Conservation (phyloP, 2,888 invertebrate species). For the Meliscaeva auricollis region DNA sequence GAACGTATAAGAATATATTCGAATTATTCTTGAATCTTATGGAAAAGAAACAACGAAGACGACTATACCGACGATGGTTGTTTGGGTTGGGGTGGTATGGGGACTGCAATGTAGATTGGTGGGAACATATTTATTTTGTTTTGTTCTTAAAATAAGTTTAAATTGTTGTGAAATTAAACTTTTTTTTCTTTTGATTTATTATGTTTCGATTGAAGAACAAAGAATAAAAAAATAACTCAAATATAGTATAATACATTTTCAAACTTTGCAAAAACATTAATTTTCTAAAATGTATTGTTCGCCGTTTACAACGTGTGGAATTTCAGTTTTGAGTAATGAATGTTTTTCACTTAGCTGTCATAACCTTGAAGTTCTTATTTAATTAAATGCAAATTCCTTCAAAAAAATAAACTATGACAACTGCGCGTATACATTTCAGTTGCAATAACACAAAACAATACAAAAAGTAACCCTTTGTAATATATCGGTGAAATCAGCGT, state of each 20-base stretch:
- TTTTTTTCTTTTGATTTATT: conserved; percentile 23
- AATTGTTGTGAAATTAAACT: conserved; percentile 17
- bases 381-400: too few relatives aligned
- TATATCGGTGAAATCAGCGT: too few relatives aligned
- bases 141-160: conserved; percentile 23
- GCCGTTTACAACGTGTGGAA: too few relatives aligned
- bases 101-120: conserved; percentile 22
- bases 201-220: not conserved
- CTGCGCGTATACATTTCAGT: too few relatives aligned
- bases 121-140: conserved; percentile 29
- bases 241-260: not conserved
- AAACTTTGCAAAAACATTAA: not conserved
- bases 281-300: too few relatives aligned
- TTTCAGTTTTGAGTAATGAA: too few relatives aligned
- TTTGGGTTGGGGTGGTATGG: not conserved
- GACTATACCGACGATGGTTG: not conserved
- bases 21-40: conserved; percentile 31
- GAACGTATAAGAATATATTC: conserved; percentile 16
- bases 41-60: not conserved
- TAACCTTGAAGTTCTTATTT: too few relatives aligned
- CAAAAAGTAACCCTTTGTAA: too few relatives aligned
- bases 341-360: too few relatives aligned
- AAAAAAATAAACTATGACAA: too few relatives aligned
- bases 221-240: not conserved
- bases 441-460: too few relatives aligned